Conservation (phyloP, 2,113 vertebrate genomes). For the Orthonyx spaldingii region DNA sequence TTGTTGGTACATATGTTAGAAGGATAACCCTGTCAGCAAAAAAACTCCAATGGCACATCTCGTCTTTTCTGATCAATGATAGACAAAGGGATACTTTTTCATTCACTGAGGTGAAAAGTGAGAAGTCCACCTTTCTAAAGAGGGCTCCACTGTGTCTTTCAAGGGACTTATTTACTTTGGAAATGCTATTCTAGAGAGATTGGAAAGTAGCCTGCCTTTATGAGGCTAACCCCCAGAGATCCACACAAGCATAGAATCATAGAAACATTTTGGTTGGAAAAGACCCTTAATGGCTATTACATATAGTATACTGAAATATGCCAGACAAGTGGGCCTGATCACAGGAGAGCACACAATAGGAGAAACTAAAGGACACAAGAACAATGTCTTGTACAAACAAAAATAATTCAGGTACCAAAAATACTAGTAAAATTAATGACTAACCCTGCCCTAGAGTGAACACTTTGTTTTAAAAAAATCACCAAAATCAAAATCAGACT, state of each 20-base stretch:
- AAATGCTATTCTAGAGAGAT: background rate
- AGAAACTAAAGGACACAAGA: background rate
- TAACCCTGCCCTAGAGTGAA: background rate
- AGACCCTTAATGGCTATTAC: background rate
- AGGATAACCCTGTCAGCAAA: background rate
- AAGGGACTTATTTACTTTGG: background rate
- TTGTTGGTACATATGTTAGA: background rate
- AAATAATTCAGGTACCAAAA: background rate
- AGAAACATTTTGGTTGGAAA: background rate
- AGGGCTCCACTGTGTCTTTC: background rate
- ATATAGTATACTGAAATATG: background rate
- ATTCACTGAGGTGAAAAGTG: background rate
- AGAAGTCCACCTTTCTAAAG: background rate
- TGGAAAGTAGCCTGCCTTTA: background rate
- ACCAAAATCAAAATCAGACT: background rate
- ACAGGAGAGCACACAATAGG: background rate
- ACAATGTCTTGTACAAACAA: background rate
- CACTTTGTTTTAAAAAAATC: background rate
- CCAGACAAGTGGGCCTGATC: background rate
- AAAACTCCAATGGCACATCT: background rate
- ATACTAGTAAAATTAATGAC: background rate
- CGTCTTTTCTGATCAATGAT: background rate
- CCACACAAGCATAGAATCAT: background rate
- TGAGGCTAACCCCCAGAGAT: background rate
- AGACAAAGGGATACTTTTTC: background rate